Base-by-base conservation (phyloP, 2,797 vertebrate species). In the Diceros bicornis region DNA sequence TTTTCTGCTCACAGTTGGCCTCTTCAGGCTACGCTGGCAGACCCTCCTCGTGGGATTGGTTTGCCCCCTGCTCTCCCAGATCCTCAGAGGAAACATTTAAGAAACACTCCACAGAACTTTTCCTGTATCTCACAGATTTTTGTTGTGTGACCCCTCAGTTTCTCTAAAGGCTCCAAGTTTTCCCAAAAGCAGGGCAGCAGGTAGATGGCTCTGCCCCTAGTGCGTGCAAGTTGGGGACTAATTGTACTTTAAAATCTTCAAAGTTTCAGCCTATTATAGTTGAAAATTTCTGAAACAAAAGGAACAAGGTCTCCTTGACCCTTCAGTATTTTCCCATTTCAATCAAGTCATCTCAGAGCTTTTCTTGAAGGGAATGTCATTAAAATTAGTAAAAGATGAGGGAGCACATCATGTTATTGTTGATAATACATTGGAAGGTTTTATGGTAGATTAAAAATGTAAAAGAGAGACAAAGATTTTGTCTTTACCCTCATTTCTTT, bases 281-380 rank as follows among this genome's bases (percentile, higher is more conserved):
- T 89, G 68, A 61, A 86, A 62, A 61, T 81, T 75, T 92, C 62
- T 94, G 79, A 78, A 95, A 94, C 52, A 61, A 92, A 82, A 78
- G 37, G 47, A 66, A 34, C 14, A 62, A n/a, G 25, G n/a, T 55
- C 27, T 47, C 82, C 41, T 87, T 34, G 10, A 61, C 44, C 20
- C 34, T 62, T 12, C 17, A 71, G 6, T 21, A 71, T 79, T 77
- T 93, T 2, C 41, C 23, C 32, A 62, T 61, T 93, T 69, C 25
- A 71, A 12, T 52, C 62, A 86, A 89, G 10, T 27, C 6, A 86
- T 59, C 34, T 90, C 32, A 52, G 82, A 50, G n/a, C 64, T 94
- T 83, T 93, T 52, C 32, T 90, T 34, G 8, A 85, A 77, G 23
- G 34, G 32, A 81, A 69, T 52, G 12, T 69, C 17, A 47, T 77